Evolutionary conservation across 2,888 invertebrate genomes (phyloP).

Genomic region (Calameuta filiformis): DNA sequence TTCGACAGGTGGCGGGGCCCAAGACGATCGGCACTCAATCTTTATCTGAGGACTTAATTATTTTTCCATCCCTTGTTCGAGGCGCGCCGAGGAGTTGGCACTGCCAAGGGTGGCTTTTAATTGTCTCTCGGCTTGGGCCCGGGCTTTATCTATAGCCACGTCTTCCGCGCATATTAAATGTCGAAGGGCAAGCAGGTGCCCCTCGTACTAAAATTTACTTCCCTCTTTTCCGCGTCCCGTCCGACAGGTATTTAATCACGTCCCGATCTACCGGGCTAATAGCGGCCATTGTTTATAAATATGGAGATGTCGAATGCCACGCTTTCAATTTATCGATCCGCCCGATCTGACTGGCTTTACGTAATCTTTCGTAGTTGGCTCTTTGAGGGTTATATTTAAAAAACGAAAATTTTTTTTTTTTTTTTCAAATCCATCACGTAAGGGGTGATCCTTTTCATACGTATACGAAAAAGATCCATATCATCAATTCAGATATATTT

Average conservation of each 20-base stretch:
- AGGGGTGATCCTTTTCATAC: no score
- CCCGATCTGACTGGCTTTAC: constrained; percentile 14
- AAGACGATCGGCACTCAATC: constrained; percentile 20
- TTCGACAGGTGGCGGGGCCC: constrained; percentile 16
- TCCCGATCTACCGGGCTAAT: constrained; percentile 16
- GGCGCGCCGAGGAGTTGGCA: constrained; percentile 7
- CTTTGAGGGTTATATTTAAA: neutral
- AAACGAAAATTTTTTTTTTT: neutral
- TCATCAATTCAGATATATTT: no score
- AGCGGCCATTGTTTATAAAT: constrained; percentile 23
- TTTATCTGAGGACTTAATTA: constrained; percentile 20
- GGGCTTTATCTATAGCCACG: constrained; percentile 13
- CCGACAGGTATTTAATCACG: constrained; percentile 20
- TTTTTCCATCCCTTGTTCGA: constrained; percentile 19
- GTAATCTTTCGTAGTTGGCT: constrained; percentile 13
- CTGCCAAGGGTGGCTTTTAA: constrained; percentile 22
- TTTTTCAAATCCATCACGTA: neutral
- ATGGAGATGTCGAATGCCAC: constrained; percentile 18
- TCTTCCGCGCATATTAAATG: constrained; percentile 22
- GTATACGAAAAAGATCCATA: no score
- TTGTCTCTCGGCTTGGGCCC: constrained; percentile 12
- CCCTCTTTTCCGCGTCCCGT: neutral
- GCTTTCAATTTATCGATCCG: constrained; percentile 13
- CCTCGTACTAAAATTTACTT: constrained; percentile 9
- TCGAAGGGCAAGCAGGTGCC: constrained; percentile 21